Evolutionary conservation across 2,113 vertebrate genomes (phyloP).

Genomic region (Corythaixoides concolor): DNA sequence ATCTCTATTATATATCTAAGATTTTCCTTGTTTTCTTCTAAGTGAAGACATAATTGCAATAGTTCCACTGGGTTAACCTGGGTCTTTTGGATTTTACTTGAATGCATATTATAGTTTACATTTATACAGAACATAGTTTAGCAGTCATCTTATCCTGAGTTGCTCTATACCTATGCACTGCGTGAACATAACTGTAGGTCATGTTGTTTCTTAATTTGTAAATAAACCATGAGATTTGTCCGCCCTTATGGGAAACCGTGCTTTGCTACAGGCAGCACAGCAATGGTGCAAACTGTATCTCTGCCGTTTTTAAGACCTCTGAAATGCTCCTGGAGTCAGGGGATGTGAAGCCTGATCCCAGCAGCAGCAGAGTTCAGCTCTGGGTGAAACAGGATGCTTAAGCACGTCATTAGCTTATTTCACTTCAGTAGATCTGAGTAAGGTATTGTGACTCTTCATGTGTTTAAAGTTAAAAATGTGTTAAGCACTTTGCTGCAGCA

Average conservation of each 20-base stretch:
- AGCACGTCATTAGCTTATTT: neutral
- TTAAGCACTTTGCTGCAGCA: neutral
- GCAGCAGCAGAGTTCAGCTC: neutral
- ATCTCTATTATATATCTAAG: neutral
- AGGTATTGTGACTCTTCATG: neutral
- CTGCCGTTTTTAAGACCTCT: neutral
- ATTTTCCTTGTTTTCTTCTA: neutral
- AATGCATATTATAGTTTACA: neutral
- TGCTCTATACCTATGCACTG: neutral
- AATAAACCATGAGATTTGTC: neutral
- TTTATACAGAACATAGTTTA: neutral
- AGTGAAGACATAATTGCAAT: neutral
- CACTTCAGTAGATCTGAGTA: neutral
- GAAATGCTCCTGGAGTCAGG: neutral
- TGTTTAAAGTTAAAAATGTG: neutral
- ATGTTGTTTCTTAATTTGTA: neutral
- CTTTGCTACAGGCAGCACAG: neutral
- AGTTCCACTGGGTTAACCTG: neutral
- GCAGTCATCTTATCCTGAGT: neutral
- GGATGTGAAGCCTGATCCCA: neutral
- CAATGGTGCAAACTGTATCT: neutral
- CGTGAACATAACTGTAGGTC: neutral
- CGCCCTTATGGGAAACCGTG: neutral
- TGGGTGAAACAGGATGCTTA: neutral
- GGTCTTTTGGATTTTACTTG: neutral